phyloP scores from a whole-genome alignment of 2,797 vertebrate genomes.

The Lepilemur ruficaudatus region DNA sequence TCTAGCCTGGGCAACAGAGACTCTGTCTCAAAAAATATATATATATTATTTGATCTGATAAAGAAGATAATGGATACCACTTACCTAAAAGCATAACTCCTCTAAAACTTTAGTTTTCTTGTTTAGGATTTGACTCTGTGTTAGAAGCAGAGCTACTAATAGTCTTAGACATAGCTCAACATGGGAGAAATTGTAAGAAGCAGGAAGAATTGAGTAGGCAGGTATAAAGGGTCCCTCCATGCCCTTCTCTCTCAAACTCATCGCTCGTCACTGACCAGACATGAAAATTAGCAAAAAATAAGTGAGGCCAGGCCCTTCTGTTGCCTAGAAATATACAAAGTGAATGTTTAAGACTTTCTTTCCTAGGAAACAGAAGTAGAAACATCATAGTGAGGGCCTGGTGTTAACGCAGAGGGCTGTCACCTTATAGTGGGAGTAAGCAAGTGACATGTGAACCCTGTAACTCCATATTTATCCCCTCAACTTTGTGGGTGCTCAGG shows the following conservation, averaged over 20 bases:
- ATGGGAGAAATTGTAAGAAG: background rate
- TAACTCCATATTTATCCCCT: background rate
- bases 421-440: background rate
- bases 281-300: background rate
- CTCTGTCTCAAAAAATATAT: too few species aligned
- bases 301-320: background rate
- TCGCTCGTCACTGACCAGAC: background rate
- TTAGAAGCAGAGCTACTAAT: background rate
- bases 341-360: slow-evolving; percentile 10
- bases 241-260: background rate
- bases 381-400: background rate
- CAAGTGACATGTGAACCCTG: background rate
- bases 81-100: background rate
- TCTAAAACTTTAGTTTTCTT: background rate
- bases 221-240: background rate
- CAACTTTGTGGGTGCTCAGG: background rate
- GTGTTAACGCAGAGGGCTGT: background rate
- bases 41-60: background rate
- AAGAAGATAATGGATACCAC: background rate
- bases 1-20: too few species aligned
- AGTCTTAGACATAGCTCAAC: background rate
- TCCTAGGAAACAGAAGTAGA: slow-evolving; percentile 5
- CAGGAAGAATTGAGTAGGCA: background rate
- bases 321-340: background rate
- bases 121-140: background rate